Evolutionary conservation across 1,140 invertebrate species (phyloP).

Genomic region (Myzus persicae): DNA sequence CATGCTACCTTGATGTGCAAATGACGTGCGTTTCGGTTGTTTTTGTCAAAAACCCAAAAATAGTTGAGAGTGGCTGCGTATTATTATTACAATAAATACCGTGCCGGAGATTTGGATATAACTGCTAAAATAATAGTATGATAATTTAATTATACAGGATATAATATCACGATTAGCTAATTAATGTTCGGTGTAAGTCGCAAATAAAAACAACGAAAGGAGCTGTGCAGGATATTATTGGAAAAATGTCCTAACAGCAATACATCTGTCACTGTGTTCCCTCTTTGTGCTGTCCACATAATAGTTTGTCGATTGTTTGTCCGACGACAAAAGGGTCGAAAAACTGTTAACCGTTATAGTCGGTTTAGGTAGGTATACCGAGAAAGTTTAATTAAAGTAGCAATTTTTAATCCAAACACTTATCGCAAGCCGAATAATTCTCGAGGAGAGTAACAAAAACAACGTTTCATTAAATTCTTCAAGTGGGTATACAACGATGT

Average conservation of each 20-base stretch:
- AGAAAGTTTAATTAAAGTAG: slow-evolving; percentile 24
- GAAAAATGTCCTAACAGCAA: not conserved
- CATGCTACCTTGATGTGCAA: not conserved
- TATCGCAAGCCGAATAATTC: not conserved
- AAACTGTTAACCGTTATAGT: not conserved
- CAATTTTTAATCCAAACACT: slow-evolving; percentile 31
- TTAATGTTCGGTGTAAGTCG: not conserved
- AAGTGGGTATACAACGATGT: not conserved
- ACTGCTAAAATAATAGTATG: not conserved
- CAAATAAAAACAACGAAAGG: not conserved
- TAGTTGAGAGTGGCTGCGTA: not conserved
- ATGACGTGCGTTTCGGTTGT: slow-evolving; percentile 37
- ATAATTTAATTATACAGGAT: not conserved
- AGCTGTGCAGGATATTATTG: not conserved
- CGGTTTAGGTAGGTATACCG: not conserved
- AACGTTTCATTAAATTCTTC: slow-evolving; percentile 11
- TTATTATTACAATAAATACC: slow-evolving; percentile 25
- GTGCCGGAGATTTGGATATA: not conserved
- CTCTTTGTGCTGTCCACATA: not conserved
- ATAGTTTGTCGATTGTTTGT: not conserved
- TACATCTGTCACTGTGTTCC: not conserved
- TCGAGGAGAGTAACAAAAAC: not conserved
- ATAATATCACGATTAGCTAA: not conserved
- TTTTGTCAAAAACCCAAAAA: not conserved
- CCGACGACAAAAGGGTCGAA: not conserved